Conservation (phyloP, 2,888 invertebrate species). For the Gymnosoma rotundatum region DNA sequence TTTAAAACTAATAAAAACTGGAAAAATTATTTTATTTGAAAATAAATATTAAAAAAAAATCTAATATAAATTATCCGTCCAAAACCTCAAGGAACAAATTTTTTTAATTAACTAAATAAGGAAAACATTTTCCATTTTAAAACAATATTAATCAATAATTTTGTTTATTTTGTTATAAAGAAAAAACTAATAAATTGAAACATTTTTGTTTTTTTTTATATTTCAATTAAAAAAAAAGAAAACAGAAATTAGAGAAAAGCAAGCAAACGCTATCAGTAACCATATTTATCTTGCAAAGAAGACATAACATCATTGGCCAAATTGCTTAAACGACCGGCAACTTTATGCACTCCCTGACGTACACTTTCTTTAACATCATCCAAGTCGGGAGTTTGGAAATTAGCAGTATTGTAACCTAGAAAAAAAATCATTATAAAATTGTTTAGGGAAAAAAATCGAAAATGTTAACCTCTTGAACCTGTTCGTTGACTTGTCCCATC, state of each 20-base stretch:
- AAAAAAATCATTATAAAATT: constrained; percentile 2
- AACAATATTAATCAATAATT: constrained; percentile 10
- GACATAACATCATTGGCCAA: constrained; percentile 97
- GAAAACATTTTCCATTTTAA: constrained; percentile 15
- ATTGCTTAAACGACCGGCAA: constrained; percentile 97
- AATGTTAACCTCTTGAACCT: constrained; percentile 75
- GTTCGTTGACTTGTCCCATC: constrained; percentile 81
- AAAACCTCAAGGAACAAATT: neutral
- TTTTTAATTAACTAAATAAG: constrained; percentile 8
- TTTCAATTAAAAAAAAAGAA: constrained; percentile 64
- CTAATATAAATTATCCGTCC: neutral
- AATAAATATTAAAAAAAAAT: no score
- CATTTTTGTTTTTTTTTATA: constrained; percentile 60
- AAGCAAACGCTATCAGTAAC: constrained; percentile 83
- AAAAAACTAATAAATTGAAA: constrained; percentile 41
- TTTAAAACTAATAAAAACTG: constrained; percentile 37
- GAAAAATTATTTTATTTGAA: neutral
- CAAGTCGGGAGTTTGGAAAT: constrained; percentile 89
- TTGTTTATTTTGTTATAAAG: neutral
- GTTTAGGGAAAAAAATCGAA: neutral
- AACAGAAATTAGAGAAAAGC: constrained; percentile 63
- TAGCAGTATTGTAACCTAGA: constrained; percentile 77
- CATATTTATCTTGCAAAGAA: constrained; percentile 92
- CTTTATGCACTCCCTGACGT: constrained; percentile 97
- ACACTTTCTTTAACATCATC: constrained; percentile 99